Evolutionary conservation across 1,140 invertebrate genomes (phyloP).

Genomic region (Pseudomyrmex gracilis): DNA sequence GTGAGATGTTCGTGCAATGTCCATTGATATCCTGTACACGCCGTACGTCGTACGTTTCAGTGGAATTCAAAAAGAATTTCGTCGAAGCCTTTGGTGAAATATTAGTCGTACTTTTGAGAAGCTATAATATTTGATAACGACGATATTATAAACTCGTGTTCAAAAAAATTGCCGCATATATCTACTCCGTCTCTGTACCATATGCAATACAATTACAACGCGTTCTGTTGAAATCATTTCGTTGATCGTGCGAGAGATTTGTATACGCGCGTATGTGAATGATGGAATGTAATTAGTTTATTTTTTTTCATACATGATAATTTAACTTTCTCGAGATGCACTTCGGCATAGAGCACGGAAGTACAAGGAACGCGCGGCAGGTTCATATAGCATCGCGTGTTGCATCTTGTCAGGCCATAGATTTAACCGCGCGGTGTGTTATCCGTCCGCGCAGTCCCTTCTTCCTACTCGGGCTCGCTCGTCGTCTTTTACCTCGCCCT

Average conservation of each 20-base stretch:
- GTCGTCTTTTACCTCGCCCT: slow-evolving; percentile 3
- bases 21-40: slow-evolving; percentile 15
- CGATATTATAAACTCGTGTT: background rate
- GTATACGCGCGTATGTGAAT: background rate
- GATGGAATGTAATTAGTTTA: background rate
- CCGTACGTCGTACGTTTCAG: background rate
- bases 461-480: slow-evolving; percentile 13
- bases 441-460: slow-evolving; percentile 49
- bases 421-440: slow-evolving; percentile 64
- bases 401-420: slow-evolving; percentile 59
- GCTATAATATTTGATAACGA: background rate
- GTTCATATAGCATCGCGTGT: slow-evolving; percentile 63
- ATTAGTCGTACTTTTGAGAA: background rate
- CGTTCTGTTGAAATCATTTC: slow-evolving; percentile 2
- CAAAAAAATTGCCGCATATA: too few relatives aligned
- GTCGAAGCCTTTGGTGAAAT: background rate
- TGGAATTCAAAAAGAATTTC: background rate
- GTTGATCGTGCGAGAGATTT: background rate
- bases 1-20: background rate
- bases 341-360: slow-evolving; percentile 24
- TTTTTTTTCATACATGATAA: slow-evolving; percentile 5
- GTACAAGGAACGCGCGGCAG: slow-evolving; percentile 54
- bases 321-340: slow-evolving; percentile 19
- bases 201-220: background rate
- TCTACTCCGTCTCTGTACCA: too few relatives aligned